phyloP scores from a whole-genome alignment of 1,140 invertebrate genomes.

The Catajapyx aquilonaris region DNA sequence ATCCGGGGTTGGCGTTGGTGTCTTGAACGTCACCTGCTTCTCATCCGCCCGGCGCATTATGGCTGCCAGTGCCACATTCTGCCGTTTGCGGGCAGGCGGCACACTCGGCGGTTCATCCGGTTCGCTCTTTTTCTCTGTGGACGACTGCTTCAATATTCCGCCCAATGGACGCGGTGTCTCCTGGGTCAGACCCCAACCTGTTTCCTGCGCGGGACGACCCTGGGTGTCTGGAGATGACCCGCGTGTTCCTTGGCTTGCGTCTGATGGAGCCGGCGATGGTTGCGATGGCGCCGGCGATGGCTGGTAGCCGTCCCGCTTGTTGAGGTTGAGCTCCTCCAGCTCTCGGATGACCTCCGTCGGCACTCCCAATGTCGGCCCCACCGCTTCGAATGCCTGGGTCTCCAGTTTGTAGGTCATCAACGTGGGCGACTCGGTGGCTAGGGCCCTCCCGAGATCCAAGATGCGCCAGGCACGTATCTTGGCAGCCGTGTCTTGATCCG shows the following conservation, averaged over 20 bases:
- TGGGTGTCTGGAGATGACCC: not conserved
- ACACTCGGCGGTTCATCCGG: conserved; percentile 16
- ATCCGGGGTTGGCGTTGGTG: conserved; percentile 30
- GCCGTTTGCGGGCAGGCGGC: conserved; percentile 25
- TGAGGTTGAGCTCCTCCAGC: conserved; percentile 21
- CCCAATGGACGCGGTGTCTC: not conserved
- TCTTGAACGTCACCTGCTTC: conserved; percentile 29
- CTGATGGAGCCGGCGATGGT: conserved; percentile 19
- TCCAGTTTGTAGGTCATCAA: too few relatives aligned
- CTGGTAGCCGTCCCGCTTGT: too few relatives aligned
- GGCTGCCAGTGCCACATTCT: conserved; percentile 54
- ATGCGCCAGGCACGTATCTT: too few relatives aligned
- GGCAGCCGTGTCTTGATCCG: too few relatives aligned
- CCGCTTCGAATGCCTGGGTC: too few relatives aligned
- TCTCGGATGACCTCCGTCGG: conserved; percentile 22
- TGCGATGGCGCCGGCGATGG: conserved; percentile 11
- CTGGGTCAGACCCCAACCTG: not conserved
- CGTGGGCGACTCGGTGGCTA: too few relatives aligned
- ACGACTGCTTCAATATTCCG: not conserved
- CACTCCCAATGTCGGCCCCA: conserved; percentile 15
- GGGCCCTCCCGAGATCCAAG: too few relatives aligned
- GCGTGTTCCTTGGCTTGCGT: conserved; percentile 7
- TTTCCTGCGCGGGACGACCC: not conserved
- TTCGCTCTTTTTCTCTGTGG: conserved; percentile 5
- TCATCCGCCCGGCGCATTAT: conserved; percentile 34